phyloP scores from a whole-genome alignment of 1,140 invertebrate genomes.

The Drosophila nebulosa region DNA sequence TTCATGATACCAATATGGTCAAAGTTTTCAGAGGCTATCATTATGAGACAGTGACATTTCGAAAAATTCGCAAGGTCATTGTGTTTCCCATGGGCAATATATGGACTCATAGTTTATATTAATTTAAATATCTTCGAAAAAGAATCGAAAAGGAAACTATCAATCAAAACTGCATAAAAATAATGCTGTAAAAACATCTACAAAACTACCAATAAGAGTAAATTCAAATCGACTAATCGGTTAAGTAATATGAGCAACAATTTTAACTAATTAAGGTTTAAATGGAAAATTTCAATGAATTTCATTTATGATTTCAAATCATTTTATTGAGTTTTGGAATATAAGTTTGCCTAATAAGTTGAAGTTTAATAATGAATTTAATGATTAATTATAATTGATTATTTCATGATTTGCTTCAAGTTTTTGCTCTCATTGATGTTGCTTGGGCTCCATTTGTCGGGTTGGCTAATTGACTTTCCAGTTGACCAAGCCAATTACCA shows the following conservation, averaged over 20 bases:
- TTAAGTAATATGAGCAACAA: too few species aligned
- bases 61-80: constrained; percentile 42
- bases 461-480: constrained; percentile 48
- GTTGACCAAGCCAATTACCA: constrained; percentile 46
- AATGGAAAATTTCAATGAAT: not conserved
- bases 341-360: not conserved
- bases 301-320: too few species aligned
- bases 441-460: not conserved
- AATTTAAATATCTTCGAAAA: too few species aligned
- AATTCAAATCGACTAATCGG: too few species aligned
- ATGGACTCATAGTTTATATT: constrained; percentile 7
- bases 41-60: constrained; percentile 54
- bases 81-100: constrained; percentile 65
- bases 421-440: constrained; percentile 24
- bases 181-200: too few species aligned
- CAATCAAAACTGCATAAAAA: too few species aligned
- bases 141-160: too few species aligned
- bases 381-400: not conserved
- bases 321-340: not conserved
- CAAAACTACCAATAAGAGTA: too few species aligned
- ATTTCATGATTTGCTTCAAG: not conserved
- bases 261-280: not conserved
- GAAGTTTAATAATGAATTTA: not conserved
- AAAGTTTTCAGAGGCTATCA: constrained; percentile 55
- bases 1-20: constrained; percentile 5